phyloP scores from a whole-genome alignment of 1,140 invertebrate species.

The Ylistrum balloti region DNA sequence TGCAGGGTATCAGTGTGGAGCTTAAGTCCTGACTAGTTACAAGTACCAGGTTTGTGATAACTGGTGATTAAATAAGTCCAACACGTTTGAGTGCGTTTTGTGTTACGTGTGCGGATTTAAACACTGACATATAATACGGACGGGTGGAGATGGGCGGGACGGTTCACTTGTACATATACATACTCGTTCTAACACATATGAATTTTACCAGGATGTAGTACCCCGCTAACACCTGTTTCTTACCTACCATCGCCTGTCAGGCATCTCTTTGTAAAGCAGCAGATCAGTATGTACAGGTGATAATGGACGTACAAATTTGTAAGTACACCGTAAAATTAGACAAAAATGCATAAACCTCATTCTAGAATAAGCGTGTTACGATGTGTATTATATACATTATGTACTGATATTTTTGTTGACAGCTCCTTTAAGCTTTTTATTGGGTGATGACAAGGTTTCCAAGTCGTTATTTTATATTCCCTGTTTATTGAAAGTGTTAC shows the following conservation, averaged over 20 bases:
- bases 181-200: not conserved
- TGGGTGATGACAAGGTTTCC: no score
- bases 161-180: not conserved
- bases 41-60: not conserved
- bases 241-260: not conserved
- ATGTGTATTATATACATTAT: no score
- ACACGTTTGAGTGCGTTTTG: not conserved
- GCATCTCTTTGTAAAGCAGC: not conserved
- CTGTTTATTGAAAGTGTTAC: no score
- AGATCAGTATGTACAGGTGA: not conserved
- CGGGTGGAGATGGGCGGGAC: not conserved
- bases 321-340: not conserved
- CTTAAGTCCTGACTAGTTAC: not conserved
- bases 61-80: not conserved
- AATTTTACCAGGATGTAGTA: not conserved
- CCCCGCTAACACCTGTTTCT: not conserved
- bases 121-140: not conserved
- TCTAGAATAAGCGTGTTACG: no score
- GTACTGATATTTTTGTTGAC: no score
- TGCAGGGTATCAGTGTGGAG: not conserved
- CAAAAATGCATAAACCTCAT: no score
- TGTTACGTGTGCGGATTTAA: not conserved
- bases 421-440: no score
- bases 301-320: not conserved
- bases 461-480: no score